phyloP scores from a whole-genome alignment of 1,140 invertebrate species.

The Cherax destructor region DNA sequence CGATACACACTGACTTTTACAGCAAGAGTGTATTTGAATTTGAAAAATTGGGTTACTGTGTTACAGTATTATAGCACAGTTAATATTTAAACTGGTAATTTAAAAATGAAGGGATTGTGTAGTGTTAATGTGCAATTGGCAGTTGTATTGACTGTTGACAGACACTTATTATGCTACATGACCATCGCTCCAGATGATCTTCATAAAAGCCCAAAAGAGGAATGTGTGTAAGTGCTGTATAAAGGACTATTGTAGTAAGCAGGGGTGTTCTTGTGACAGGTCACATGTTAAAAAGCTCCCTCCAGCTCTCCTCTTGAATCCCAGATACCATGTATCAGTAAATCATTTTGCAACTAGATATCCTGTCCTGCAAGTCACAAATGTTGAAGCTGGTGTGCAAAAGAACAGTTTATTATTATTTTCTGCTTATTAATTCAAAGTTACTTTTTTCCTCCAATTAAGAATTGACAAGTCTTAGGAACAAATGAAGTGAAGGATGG shows the following conservation, averaged over 20 bases:
- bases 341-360: constrained; percentile 10
- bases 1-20: background rate
- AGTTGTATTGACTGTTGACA: background rate
- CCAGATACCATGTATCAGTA: constrained; percentile 23
- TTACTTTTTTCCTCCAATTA: background rate
- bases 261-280: constrained; percentile 17
- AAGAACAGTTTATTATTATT: constrained; percentile 29
- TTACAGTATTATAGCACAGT: background rate
- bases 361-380: constrained; percentile 31
- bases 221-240: constrained; percentile 9
- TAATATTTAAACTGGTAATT: background rate
- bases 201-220: background rate
- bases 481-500: constrained; percentile 5
- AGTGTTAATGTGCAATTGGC: background rate
- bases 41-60: background rate
- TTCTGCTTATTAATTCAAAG: constrained; percentile 30
- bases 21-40: background rate
- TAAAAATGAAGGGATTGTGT: background rate
- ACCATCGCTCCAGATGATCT: constrained; percentile 9
- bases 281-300: constrained; percentile 34
- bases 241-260: constrained; percentile 13
- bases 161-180: constrained; percentile 7
- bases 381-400: constrained; percentile 14
- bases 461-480: constrained; percentile 17
- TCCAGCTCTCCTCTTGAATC: constrained; percentile 34